phyloP scores from a whole-genome alignment of 2,113 vertebrate species.

The Lycaon pictus region DNA sequence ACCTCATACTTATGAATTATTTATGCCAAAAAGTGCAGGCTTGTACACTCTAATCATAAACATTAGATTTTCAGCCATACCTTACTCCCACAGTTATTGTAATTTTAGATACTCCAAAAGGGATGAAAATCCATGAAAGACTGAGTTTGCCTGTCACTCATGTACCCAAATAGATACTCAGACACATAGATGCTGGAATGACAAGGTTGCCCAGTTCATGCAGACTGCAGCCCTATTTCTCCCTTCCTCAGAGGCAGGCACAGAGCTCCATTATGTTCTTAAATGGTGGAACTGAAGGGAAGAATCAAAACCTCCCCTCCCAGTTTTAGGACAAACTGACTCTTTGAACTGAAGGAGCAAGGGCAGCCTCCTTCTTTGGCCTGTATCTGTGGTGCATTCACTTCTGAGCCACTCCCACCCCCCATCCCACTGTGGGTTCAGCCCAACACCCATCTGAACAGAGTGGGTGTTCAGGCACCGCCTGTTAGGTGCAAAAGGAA shows the following conservation, averaged over 20 bases:
- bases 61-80: not conserved
- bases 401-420: not conserved
- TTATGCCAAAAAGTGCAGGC: not conserved
- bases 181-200: not conserved
- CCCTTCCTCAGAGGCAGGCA: not conserved
- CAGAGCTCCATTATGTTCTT: no score
- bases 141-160: not conserved
- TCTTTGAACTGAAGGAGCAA: not conserved
- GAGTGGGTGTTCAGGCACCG: not conserved
- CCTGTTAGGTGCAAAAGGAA: not conserved
- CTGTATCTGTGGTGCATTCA: not conserved
- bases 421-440: not conserved
- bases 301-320: not conserved
- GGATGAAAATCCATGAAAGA: not conserved
- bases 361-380: not conserved
- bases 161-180: rapidly evolving
- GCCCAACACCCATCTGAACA: not conserved
- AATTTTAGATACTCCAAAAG: not conserved
- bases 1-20: not conserved
- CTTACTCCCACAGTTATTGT: not conserved
- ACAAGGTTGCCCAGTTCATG: not conserved
- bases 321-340: not conserved
- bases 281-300: not conserved
- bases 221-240: not conserved
- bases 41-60: not conserved